Evolutionary conservation across 92 coral and sea anemone genomes (phyloP).

Genomic region (Epizoanthus ramosus): DNA sequence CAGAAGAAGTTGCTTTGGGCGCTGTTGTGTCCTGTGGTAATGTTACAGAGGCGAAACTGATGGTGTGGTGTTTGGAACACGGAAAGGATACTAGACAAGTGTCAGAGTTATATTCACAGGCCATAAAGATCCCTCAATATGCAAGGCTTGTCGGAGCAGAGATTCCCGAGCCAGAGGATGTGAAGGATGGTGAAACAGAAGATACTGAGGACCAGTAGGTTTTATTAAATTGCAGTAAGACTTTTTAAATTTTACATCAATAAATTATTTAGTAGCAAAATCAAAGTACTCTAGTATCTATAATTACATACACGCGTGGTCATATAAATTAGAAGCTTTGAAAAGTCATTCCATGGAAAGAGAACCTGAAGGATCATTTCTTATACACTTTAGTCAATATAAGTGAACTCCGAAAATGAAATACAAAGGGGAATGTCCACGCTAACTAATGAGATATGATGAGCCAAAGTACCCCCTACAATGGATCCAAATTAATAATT

Average conservation of each 20-base stretch:
- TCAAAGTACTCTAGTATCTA: too few species aligned
- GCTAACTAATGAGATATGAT: too few species aligned
- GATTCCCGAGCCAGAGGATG: neutral
- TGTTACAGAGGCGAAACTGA: neutral
- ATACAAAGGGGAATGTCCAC: too few species aligned
- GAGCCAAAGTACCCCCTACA: too few species aligned
- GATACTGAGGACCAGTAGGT: neutral
- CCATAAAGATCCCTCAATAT: neutral
- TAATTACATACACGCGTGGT: too few species aligned
- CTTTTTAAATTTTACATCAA: neutral
- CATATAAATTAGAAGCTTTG: too few species aligned
- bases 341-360: too few species aligned
- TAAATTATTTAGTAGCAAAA: neutral
- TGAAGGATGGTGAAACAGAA: neutral
- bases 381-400: too few species aligned
- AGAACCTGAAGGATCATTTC: too few species aligned
- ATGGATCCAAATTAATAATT: too few species aligned
- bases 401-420: too few species aligned
- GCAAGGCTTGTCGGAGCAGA: slow-evolving; percentile 24
- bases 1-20: slow-evolving; percentile 6
- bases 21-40: slow-evolving; percentile 22
- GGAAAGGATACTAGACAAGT: neutral
- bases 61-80: slow-evolving; percentile 25
- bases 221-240: neutral
- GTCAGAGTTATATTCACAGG: neutral